Conservation (phyloP, 2,113 vertebrate genomes). For the Anarrhichthys ocellatus region DNA sequence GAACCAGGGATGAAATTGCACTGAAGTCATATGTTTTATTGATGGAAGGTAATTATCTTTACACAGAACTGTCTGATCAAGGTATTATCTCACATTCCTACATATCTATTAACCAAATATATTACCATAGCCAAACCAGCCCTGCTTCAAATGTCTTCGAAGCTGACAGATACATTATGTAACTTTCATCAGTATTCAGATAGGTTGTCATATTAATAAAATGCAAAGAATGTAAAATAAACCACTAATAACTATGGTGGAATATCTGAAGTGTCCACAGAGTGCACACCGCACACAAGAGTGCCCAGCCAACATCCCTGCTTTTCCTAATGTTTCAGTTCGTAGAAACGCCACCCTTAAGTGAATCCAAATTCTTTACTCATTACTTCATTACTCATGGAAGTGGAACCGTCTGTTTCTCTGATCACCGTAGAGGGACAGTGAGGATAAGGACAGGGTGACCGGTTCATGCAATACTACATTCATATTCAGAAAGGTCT, state of each 20-base stretch:
- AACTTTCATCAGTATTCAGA: slow-evolving; percentile 52
- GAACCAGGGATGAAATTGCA: background rate
- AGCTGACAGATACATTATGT: slow-evolving; percentile 25
- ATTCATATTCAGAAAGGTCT: background rate
- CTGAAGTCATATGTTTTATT: background rate
- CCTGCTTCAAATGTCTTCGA: slow-evolving; percentile 26
- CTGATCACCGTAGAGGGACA: slow-evolving; percentile 8
- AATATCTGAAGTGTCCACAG: slow-evolving; percentile 50
- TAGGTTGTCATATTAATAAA: slow-evolving; percentile 57
- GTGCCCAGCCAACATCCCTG: slow-evolving; percentile 58
- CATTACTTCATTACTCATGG: slow-evolving; percentile 31
- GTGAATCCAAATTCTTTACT: slow-evolving; percentile 36
- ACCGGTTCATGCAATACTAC: background rate
- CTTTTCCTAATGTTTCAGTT: slow-evolving; percentile 57
- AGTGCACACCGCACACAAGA: slow-evolving; percentile 45
- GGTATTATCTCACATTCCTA: background rate
- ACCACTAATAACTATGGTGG: slow-evolving; percentile 69
- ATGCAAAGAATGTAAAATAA: slow-evolving; percentile 63
- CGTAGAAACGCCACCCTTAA: slow-evolving; percentile 32
- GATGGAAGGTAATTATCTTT: background rate
- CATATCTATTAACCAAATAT: slow-evolving; percentile 3
- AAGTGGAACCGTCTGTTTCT: slow-evolving; percentile 34
- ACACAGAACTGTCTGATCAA: background rate
- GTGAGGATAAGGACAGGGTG: background rate
- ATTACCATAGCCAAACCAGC: background rate